Percentiles rank a stretch among this genome's conserved stretches.
phyloP scores from a whole-genome alignment of 2,888 invertebrate genomes.

The Pinctada fucata region DNA sequence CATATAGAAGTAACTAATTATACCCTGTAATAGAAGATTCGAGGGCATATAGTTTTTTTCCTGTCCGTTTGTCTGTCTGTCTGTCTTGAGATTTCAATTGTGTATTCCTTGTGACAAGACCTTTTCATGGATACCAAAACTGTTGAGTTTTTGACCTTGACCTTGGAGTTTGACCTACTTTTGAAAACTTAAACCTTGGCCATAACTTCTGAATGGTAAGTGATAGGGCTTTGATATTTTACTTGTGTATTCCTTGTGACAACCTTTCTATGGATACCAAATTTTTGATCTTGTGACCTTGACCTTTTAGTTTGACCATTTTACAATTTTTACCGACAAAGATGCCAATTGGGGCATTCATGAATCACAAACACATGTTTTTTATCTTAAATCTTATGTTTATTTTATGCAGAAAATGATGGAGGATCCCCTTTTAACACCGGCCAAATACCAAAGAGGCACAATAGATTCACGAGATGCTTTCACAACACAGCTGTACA shows the following conservation, averaged over 20 bases:
- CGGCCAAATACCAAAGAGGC: constrained; percentile 64
- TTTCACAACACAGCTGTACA: constrained; percentile 62
- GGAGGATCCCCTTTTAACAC: constrained; percentile 63
- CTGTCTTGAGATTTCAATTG: not conserved
- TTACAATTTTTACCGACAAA: not conserved
- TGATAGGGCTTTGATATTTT: not conserved
- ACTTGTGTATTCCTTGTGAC: not conserved
- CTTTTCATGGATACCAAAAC: not conserved
- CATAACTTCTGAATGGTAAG: not conserved
- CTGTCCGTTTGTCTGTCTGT: not conserved
- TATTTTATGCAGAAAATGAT: constrained; percentile 61
- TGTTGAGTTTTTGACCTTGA: not conserved
- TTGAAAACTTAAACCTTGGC: not conserved
- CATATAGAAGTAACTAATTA: no score
- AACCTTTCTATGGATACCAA: not conserved
- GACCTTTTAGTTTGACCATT: not conserved
- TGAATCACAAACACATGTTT: not conserved
- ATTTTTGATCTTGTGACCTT: not conserved
- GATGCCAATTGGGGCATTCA: not conserved
- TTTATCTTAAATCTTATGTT: not conserved
- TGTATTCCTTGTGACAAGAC: not conserved
- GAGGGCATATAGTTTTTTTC: no score
- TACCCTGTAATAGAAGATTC: no score
- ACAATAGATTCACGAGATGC: constrained; percentile 72
- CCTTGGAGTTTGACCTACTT: not conserved